Evolutionary conservation across 53 echinoderm and acorn worm genomes (phyloP), one percentile per base, ranked within the genome.

Genomic region (Glandiceps talaboti): DNA sequence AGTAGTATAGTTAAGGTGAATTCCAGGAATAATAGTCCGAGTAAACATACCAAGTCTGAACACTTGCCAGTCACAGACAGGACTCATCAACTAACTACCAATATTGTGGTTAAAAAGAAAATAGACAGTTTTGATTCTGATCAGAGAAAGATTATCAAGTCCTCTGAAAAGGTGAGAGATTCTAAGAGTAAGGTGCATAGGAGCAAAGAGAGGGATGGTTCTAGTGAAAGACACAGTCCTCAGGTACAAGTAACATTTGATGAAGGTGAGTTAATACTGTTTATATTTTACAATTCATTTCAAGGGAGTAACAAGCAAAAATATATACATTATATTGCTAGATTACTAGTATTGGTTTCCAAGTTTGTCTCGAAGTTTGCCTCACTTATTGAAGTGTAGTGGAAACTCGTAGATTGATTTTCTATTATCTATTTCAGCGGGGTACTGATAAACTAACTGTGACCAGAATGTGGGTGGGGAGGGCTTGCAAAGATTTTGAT

Each of bases 211-310:
- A 82, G 25, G 74, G 76, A 29, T 79, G 74, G 30, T 76, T 84
- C 27, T 33, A 77, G 31, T 31, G 72, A 14, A 75, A 0, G 76
- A 28, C 29, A 27, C 33, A 45, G 64, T 45, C 87, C 87, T 76
- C 80, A 87, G 73, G 83, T 87, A 73, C 83, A 80, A 30, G 73
- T 87, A 76, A 87, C 87, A 31, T 87, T 87, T 80, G 83, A 81
- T 83, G 80, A 87, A 87, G 87, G 87, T 87, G 33, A 26, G 82
- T 74, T 25, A 28, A 45, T 12, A 45, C n/a, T n/a, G n/a, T n/a
- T n/a, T n/a, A n/a, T n/a, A n/a, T n/a, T n/a, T n/a, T n/a, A n/a
- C n/a, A n/a, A n/a, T n/a, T n/a, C n/a, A n/a, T n/a, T n/a, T n/a
- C n/a, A n/a, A n/a, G n/a, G n/a, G n/a, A n/a, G n/a, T n/a, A n/a